A percentile compares a stretch with the other conserved stretches of the same genome.
These are phyloP conservation scores for Laspeyria flexula DNA, from an alignment of 2,888 invertebrate genomes.

Conservation along the genomic window DNA sequence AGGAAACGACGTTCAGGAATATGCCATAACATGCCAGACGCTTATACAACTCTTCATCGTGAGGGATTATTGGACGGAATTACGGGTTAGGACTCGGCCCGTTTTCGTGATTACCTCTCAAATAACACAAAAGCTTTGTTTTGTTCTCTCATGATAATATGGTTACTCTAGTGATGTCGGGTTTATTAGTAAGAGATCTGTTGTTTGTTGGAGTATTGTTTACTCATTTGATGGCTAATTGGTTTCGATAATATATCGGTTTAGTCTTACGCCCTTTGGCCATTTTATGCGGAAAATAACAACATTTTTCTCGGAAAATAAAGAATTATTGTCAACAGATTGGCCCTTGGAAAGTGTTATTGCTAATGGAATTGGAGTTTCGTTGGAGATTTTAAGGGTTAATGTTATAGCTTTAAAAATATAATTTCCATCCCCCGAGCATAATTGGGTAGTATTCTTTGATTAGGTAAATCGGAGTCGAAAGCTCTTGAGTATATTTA, in stretches of 20 bases:
- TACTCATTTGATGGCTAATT: slow-evolving; percentile 1
- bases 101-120: slow-evolving; percentile 52
- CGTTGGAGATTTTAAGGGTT: too few relatives aligned
- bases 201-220: neutral
- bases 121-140: slow-evolving; percentile 58
- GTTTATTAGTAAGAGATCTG: slow-evolving; percentile 3
- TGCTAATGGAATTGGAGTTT: too few relatives aligned
- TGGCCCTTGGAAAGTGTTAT: too few relatives aligned
- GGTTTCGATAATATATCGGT: neutral
- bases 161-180: slow-evolving; percentile 9
- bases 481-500: too few relatives aligned
- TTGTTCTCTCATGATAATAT: slow-evolving; percentile 23
- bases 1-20: slow-evolving; percentile 64
- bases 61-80: slow-evolving; percentile 63
- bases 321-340: too few relatives aligned
- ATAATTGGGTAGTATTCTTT: too few relatives aligned
- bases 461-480: too few relatives aligned
- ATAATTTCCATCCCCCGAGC: too few relatives aligned
- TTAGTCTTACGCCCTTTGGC: neutral
- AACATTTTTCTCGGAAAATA: neutral
- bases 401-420: too few relatives aligned
- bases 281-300: neutral
- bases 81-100: slow-evolving; percentile 35
- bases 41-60: slow-evolving; percentile 66
- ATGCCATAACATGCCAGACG: slow-evolving; percentile 64